Percentiles rank a stretch among this genome's conserved stretches.
phyloP scores from a whole-genome alignment of 2,888 invertebrate species.

The Camponotus fellah region DNA sequence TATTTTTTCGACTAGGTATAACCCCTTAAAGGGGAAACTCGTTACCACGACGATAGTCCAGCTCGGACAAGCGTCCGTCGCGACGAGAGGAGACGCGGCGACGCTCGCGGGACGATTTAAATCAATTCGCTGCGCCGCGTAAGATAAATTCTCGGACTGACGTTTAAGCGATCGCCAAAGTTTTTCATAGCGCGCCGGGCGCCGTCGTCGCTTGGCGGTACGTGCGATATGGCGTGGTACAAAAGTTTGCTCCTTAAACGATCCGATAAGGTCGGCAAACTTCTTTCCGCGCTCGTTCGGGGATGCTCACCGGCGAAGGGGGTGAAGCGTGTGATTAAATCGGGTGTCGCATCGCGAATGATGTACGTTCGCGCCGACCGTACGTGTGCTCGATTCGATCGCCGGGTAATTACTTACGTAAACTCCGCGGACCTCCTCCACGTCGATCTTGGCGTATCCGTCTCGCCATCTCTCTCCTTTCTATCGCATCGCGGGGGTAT shows the following conservation, averaged over 20 bases:
- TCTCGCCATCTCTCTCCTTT: background rate
- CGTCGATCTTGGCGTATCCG: background rate
- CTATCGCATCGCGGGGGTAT: background rate
- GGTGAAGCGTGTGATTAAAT: constrained; percentile 55
- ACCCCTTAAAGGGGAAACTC: constrained; percentile 44
- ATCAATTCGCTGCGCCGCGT: constrained; percentile 57
- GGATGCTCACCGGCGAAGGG: background rate
- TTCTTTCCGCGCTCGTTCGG: constrained; percentile 44
- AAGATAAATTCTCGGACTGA: constrained; percentile 58
- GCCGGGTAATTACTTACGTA: constrained; percentile 38
- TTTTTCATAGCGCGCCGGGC: constrained; percentile 28
- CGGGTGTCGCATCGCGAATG: constrained; percentile 45
- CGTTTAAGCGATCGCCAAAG: constrained; percentile 48
- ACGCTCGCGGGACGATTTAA: constrained; percentile 45
- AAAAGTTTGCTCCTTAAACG: constrained; percentile 54
- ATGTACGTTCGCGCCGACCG: constrained; percentile 21
- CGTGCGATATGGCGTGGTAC: constrained; percentile 45
- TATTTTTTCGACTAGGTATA: too few relatives aligned
- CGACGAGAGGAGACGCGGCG: constrained; percentile 5
- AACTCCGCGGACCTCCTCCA: constrained; percentile 16
- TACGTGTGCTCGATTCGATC: constrained; percentile 51
- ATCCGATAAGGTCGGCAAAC: constrained; percentile 54
- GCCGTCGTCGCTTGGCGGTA: background rate
- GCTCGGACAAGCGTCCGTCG: background rate
- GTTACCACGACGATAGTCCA: background rate